Conservation (phyloP, 37 sponge, comb jelly and placozoan genomes). For the Trichoplax adhaerens region DNA sequence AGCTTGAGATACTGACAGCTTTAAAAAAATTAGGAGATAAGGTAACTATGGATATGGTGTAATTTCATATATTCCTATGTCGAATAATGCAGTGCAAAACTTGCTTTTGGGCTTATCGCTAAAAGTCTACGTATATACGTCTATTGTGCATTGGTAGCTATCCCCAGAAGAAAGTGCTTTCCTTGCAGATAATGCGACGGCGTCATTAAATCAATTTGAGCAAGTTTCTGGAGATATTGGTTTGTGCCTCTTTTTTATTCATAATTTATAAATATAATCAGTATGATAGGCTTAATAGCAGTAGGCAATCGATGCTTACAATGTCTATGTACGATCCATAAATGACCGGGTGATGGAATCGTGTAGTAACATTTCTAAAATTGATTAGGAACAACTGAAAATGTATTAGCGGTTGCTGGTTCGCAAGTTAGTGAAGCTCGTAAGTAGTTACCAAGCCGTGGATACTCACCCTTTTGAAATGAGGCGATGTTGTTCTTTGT, state of each 20-base stretch:
- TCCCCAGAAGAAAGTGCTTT: slow-evolving; percentile 59
- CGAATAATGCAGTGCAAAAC: neutral
- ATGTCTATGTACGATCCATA: too few species aligned
- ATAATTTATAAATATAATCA: too few species aligned
- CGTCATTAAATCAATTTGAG: slow-evolving; percentile 61
- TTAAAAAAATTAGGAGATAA: slow-evolving; percentile 77
- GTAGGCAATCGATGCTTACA: too few species aligned
- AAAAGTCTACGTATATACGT: neutral
- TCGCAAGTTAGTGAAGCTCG: slow-evolving; percentile 53
- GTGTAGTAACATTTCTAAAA: too few species aligned
- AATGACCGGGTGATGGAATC: too few species aligned
- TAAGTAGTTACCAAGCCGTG: slow-evolving; percentile 6
- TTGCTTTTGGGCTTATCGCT: neutral
- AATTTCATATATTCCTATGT: neutral
- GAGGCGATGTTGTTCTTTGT: too few species aligned
- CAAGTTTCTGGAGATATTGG: slow-evolving; percentile 27
- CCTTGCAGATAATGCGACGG: slow-evolving; percentile 53
- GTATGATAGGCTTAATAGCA: too few species aligned
- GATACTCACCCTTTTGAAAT: too few species aligned
- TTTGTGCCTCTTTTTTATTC: neutral
- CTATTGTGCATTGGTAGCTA: slow-evolving; percentile 21
- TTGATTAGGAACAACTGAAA: slow-evolving; percentile 19
- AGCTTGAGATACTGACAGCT: slow-evolving; percentile 74
- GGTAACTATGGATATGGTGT: slow-evolving; percentile 17
- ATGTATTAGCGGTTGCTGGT: slow-evolving; percentile 51